Conservation (phyloP, 2,888 invertebrate species). For the Beris morrisii region DNA sequence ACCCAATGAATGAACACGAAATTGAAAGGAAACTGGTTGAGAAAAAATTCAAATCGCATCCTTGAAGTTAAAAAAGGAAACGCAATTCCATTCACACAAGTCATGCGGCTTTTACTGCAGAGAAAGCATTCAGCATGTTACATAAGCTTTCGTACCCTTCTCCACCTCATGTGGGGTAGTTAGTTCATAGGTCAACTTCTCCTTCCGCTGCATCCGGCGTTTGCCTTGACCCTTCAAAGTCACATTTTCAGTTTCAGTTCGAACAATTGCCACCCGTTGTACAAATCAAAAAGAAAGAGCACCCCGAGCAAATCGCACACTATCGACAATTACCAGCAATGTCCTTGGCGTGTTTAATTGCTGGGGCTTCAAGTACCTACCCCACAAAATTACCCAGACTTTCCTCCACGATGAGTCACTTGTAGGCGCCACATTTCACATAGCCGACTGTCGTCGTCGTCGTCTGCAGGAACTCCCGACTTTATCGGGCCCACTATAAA, state of each 20-base stretch:
- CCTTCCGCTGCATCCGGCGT: background rate
- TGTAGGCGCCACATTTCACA: constrained; percentile 36
- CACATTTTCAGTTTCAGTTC: constrained; percentile 3
- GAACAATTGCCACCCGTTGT: no score
- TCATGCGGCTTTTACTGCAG: constrained; percentile 36
- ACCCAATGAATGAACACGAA: no score
- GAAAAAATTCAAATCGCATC: no score
- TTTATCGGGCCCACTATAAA: background rate
- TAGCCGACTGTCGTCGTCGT: constrained; percentile 22
- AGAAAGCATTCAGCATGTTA: constrained; percentile 20
- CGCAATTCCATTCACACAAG: background rate
- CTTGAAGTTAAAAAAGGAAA: no score
- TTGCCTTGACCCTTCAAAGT: constrained; percentile 36
- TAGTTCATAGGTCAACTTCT: background rate
- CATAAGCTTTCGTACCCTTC: constrained; percentile 10
- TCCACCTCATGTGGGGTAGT: background rate
- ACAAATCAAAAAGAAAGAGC: no score
- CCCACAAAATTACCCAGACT: constrained; percentile 22
- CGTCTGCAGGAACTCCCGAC: constrained; percentile 19
- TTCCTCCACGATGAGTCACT: constrained; percentile 33
- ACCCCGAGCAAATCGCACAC: background rate
- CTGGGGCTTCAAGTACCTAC: constrained; percentile 4
- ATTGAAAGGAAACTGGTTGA: no score
- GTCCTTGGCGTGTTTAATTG: constrained; percentile 26
- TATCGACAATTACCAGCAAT: constrained; percentile 8